These are phyloP conservation scores for Iselma pallidipennis DNA, from an alignment of 2,888 invertebrate genomes.

Conservation along the genomic window DNA sequence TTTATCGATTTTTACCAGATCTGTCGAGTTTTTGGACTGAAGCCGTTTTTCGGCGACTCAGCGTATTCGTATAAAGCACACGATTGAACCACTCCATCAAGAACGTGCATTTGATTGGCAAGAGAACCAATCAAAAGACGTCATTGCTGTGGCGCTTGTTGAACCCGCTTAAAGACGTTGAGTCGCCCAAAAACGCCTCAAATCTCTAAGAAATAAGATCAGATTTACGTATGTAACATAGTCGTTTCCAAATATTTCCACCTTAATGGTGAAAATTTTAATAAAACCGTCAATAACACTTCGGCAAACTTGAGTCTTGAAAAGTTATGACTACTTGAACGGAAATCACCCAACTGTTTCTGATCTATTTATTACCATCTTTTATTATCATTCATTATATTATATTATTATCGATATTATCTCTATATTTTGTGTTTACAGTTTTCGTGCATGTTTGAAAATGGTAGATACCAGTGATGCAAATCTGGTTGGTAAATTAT, in stretches of 20 bases:
- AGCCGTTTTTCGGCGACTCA: too few relatives aligned
- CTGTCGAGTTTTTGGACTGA: too few relatives aligned
- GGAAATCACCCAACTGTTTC: not conserved
- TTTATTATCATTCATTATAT: not conserved
- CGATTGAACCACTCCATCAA: too few relatives aligned
- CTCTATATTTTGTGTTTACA: slow-evolving; percentile 61
- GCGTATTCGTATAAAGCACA: too few relatives aligned
- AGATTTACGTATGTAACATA: not conserved
- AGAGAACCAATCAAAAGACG: too few relatives aligned
- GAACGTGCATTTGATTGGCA: too few relatives aligned
- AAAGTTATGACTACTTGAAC: not conserved
- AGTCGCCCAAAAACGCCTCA: too few relatives aligned
- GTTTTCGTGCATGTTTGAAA: slow-evolving; percentile 91
- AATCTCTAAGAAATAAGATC: too few relatives aligned
- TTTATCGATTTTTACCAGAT: too few relatives aligned
- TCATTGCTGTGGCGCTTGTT: too few relatives aligned
- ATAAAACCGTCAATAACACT: not conserved
- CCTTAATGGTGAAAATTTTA: not conserved
- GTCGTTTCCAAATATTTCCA: not conserved
- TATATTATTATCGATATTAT: not conserved
- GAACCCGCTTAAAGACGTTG: too few relatives aligned
- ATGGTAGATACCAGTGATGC: slow-evolving; percentile 84
- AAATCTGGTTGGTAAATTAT: slow-evolving; percentile 87
- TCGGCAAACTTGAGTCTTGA: not conserved
- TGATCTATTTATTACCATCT: slow-evolving; percentile 2